Evolutionary conservation across 2,113 vertebrate genomes (phyloP).

Genomic region (Lucifuga dentata): DNA sequence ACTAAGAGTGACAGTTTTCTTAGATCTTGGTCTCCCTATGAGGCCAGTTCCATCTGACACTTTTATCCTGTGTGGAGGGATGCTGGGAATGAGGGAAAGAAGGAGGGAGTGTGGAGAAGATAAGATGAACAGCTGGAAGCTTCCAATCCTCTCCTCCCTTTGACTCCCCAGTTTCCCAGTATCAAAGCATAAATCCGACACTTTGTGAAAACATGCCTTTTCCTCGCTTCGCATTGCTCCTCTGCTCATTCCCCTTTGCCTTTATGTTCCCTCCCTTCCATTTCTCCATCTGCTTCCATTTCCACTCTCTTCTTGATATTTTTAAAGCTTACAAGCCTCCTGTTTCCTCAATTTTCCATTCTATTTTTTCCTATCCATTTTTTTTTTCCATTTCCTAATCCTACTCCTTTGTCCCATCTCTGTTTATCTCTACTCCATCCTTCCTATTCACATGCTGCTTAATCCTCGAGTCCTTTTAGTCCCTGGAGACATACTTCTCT

Average conservation of each 20-base stretch:
- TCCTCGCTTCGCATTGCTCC: constrained; percentile 20
- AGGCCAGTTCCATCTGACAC: constrained; percentile 64
- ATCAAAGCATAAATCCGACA: constrained; percentile 60
- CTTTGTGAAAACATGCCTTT: constrained; percentile 47
- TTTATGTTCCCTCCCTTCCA: constrained; percentile 15
- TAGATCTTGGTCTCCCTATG: constrained; percentile 66
- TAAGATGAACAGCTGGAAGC: constrained; percentile 68
- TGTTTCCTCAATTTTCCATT: constrained; percentile 12
- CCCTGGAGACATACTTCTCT: neutral
- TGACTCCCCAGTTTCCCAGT: constrained; percentile 53
- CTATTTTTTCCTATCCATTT: neutral
- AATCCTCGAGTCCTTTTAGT: neutral
- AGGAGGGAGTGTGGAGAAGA: constrained; percentile 38
- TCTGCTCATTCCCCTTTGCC: constrained; percentile 2
- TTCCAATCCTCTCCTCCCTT: constrained; percentile 33
- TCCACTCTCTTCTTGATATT: constrained; percentile 7
- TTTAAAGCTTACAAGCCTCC: neutral
- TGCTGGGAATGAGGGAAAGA: constrained; percentile 35
- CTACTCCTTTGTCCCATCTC: neutral
- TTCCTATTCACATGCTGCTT: constrained; percentile 4
- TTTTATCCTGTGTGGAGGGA: constrained; percentile 48
- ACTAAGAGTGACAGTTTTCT: constrained; percentile 60
- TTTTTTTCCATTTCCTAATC: neutral
- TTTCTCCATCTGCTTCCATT: neutral
- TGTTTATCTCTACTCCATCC: neutral